Evolutionary conservation across 2,113 vertebrate genomes (phyloP).

Genomic region (Neomonachus schauinslandi): DNA sequence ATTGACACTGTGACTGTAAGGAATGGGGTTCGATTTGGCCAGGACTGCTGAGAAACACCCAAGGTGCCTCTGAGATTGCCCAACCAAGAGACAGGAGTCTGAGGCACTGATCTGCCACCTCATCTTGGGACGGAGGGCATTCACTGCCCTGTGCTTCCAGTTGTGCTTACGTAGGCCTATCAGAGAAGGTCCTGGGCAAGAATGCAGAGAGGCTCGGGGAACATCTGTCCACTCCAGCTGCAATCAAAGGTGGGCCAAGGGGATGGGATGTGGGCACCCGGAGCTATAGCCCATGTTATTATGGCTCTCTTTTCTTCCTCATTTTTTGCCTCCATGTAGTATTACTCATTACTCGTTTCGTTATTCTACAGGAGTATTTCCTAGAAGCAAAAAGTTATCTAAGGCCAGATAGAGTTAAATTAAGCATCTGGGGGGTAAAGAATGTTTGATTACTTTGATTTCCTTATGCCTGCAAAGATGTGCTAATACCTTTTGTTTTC

Average conservation of each 20-base stretch:
- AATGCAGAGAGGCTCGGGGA: neutral
- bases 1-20: neutral
- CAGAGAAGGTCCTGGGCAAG: neutral
- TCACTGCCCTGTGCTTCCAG: neutral
- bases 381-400: neutral
- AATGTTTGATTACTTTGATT: constrained; percentile 1
- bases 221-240: neutral
- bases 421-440: neutral
- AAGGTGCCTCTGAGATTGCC: neutral
- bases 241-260: neutral
- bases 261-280: neutral
- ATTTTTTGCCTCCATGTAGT: neutral
- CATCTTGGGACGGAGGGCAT: neutral
- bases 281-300: no score
- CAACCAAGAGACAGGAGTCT: neutral
- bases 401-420: neutral
- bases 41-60: neutral
- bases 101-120: neutral
- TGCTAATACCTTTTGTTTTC: neutral
- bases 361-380: neutral
- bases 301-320: neutral
- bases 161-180: neutral
- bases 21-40: neutral
- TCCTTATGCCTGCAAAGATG: neutral
- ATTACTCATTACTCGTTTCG: neutral